Percentiles rank a stretch among this genome's conserved stretches.
phyloP scores from a whole-genome alignment of 2,113 vertebrate species.

The Xiphophorus hellerii region DNA sequence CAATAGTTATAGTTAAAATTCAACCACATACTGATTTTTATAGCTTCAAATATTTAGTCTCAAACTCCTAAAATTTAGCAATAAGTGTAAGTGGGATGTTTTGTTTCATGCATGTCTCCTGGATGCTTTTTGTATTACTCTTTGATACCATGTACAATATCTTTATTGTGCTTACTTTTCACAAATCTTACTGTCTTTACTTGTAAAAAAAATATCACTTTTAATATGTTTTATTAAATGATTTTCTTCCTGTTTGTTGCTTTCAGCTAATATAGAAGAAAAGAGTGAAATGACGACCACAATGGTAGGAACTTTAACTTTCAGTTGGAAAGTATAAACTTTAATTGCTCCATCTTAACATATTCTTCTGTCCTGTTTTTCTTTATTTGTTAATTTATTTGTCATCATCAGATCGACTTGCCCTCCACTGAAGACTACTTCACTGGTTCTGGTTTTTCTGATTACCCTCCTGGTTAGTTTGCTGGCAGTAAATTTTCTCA shows the following conservation, averaged over 20 bases:
- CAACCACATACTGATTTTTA: too few relatives aligned
- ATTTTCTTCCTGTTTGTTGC: conserved; percentile 2
- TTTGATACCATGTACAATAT: too few relatives aligned
- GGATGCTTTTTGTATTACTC: too few relatives aligned
- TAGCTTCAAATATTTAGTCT: too few relatives aligned
- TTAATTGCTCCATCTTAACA: neutral
- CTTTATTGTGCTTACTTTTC: too few relatives aligned
- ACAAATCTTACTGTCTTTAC: too few relatives aligned
- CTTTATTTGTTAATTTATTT: neutral
- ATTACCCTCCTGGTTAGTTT: conserved; percentile 14
- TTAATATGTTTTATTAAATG: neutral
- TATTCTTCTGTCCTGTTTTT: neutral
- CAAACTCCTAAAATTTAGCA: too few relatives aligned
- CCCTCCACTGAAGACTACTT: neutral
- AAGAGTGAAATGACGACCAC: neutral
- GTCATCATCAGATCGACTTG: conserved; percentile 6
- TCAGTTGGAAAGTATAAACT: neutral
- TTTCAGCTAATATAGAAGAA: conserved; percentile 7
- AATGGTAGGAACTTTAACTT: conserved; percentile 40
- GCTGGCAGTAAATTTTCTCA: neutral
- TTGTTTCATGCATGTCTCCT: too few relatives aligned
- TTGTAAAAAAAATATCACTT: neutral
- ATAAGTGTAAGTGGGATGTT: too few relatives aligned
- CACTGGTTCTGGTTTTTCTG: fast-evolving
- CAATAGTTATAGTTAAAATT: too few relatives aligned